Conservation (phyloP, 1,140 invertebrate species). For the Diuraphis noxia region DNA sequence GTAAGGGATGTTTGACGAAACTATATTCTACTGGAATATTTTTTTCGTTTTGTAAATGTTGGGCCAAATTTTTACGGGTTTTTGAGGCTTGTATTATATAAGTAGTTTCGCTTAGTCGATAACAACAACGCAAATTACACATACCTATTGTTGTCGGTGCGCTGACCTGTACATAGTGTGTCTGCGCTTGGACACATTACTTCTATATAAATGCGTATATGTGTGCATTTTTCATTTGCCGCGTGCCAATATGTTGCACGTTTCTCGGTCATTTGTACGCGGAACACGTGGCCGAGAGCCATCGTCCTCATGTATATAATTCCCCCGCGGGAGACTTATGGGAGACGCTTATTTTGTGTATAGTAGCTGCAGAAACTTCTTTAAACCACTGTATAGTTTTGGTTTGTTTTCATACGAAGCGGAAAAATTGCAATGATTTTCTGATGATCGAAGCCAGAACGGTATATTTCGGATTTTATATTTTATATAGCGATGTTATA, state of each 20-base stretch:
- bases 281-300: conserved; percentile 35
- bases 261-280: conserved; percentile 16
- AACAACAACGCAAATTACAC: neutral
- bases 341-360: neutral
- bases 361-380: neutral
- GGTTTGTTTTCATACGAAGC: neutral
- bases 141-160: neutral
- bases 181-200: too few relatives aligned
- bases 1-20: neutral
- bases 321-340: neutral
- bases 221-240: neutral
- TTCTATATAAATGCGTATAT: neutral
- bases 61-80: neutral
- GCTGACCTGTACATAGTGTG: neutral
- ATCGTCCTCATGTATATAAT: neutral
- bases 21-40: neutral
- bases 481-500: neutral
- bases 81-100: neutral
- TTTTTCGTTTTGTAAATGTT: neutral
- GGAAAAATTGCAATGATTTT: neutral
- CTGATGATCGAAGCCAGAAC: neutral
- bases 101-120: neutral
- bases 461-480: neutral
- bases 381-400: neutral
- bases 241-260: neutral